Conservation (phyloP, 2,888 invertebrate species). For the Amphimallon solstitiale region DNA sequence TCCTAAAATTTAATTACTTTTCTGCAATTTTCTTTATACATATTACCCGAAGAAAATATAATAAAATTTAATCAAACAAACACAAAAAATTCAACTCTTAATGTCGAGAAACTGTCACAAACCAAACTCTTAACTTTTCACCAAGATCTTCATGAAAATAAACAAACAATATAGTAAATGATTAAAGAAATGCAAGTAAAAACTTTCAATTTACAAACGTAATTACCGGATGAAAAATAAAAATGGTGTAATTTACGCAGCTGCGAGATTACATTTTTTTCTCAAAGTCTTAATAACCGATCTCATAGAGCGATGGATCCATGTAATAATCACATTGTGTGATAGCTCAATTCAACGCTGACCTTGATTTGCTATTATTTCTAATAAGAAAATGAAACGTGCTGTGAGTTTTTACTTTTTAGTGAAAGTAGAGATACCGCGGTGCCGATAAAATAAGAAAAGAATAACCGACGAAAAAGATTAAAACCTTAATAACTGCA, state of each 20-base stretch:
- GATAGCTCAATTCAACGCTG: conserved; percentile 1
- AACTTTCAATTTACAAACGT: conserved; percentile 17
- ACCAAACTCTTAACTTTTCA: too few relatives aligned
- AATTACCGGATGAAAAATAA: not conserved
- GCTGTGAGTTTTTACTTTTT: conserved; percentile 49
- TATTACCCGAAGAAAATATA: too few relatives aligned
- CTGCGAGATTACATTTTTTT: not conserved
- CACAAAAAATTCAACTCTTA: too few relatives aligned
- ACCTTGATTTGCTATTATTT: conserved; percentile 10
- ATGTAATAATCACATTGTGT: not conserved
- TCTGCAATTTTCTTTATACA: too few relatives aligned
- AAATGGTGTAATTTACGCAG: not conserved
- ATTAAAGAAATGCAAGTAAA: not conserved
- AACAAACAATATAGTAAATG: not conserved
- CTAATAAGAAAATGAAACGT: conserved; percentile 48
- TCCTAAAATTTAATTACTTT: too few relatives aligned
- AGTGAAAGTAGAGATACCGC: conserved; percentile 47
- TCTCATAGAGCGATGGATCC: conserved; percentile 3
- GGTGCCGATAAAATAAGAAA: conserved; percentile 5
- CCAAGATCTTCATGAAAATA: conserved; percentile 34
- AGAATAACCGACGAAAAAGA: conserved; percentile 4
- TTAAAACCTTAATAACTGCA: not conserved
- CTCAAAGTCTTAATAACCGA: not conserved
- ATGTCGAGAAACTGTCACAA: too few relatives aligned
- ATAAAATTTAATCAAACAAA: too few relatives aligned